These are phyloP conservation scores for Drosophila dives DNA, from an alignment of 2,888 invertebrate species.

Conservation along the genomic window DNA sequence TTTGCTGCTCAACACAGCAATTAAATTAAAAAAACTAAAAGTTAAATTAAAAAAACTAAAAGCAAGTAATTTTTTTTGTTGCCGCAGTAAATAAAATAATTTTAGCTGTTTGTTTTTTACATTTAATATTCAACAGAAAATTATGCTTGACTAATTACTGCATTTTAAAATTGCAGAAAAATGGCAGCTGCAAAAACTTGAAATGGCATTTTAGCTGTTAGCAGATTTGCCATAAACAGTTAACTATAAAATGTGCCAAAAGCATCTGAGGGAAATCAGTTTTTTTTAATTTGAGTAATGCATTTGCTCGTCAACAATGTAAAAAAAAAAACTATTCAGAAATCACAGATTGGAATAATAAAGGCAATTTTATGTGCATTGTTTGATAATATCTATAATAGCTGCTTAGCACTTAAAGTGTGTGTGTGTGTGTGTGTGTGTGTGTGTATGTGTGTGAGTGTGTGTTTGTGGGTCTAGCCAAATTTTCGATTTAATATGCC, in stretches of 20 bases:
- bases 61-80: neutral
- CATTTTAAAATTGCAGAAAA: neutral
- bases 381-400: constrained; percentile 31
- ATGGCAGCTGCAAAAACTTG: neutral
- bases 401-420: constrained; percentile 7
- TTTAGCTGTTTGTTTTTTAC: neutral
- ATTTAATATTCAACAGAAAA: neutral
- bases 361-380: constrained; percentile 2
- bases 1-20: neutral
- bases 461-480: neutral
- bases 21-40: neutral
- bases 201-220: neutral
- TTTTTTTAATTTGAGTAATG: neutral
- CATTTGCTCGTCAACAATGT: neutral
- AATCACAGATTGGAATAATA: constrained; percentile 6
- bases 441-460: neutral
- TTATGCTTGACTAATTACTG: neutral
- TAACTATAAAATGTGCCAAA: neutral
- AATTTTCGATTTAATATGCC: constrained; percentile 26
- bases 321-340: neutral
- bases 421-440: neutral
- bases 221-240: neutral
- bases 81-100: neutral
- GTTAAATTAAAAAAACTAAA: too few relatives aligned
- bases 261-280: neutral